Conservation (phyloP, 2,888 invertebrate genomes). For the Prosapia bicincta region DNA sequence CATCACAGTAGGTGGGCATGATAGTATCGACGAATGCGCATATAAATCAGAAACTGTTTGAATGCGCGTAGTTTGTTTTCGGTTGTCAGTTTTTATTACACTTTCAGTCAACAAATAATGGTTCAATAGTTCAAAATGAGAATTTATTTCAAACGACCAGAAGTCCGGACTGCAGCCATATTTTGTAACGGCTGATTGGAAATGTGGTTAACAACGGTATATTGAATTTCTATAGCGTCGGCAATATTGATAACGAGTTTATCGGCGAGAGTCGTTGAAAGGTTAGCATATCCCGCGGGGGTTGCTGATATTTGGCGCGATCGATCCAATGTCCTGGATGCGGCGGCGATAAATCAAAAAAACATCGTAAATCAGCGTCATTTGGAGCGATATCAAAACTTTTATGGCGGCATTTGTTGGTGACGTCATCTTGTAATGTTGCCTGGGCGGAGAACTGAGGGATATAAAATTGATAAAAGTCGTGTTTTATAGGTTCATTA, state of each 20-base stretch:
- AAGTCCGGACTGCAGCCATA: not conserved
- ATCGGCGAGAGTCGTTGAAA: not conserved
- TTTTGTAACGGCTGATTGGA: not conserved
- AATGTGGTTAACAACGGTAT: not conserved
- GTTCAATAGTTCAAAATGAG: not conserved
- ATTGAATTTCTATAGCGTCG: not conserved
- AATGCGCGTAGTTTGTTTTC: not conserved
- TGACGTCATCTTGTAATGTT: constrained; percentile 24
- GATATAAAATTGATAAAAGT: constrained; percentile 29
- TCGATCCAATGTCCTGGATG: not conserved
- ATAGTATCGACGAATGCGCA: not conserved
- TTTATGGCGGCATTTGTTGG: constrained; percentile 28
- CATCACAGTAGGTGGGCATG: not conserved
- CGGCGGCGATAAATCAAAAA: not conserved
- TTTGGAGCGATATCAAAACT: constrained; percentile 22
- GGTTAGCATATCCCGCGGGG: not conserved
- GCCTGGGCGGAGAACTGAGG: constrained; percentile 13
- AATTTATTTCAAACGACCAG: not conserved
- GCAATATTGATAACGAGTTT: not conserved
- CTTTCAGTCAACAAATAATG: not conserved
- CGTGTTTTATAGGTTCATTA: constrained; percentile 28
- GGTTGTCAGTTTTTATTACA: not conserved
- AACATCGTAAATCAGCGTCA: constrained; percentile 13
- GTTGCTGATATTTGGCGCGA: not conserved
- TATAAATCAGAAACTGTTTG: not conserved